These are phyloP conservation scores for Alloscopus bannaensis DNA, from an alignment of 2,888 invertebrate genomes.

Conservation along the genomic window DNA sequence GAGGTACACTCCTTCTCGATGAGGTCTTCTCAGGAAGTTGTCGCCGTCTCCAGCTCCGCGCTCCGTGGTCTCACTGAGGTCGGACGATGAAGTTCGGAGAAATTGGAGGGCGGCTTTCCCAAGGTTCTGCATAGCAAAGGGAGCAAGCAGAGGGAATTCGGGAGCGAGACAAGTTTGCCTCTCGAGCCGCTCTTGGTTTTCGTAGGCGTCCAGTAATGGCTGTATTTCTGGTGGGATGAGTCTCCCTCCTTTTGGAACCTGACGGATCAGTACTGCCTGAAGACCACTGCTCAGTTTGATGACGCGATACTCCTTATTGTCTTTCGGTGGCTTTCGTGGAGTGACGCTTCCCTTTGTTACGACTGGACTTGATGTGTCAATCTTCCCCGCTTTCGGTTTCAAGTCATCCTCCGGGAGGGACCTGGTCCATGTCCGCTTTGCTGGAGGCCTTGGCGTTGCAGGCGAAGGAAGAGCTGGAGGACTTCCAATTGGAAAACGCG, in stretches of 20 bases:
- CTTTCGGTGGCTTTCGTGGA: neutral
- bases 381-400: no score
- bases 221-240: no score
- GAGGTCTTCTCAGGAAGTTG: no score
- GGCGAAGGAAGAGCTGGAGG: no score
- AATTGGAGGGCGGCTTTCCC: neutral
- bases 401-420: no score
- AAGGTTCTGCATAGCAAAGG: neutral
- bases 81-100: neutral
- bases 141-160: neutral
- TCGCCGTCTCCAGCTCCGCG: neutral
- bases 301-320: constrained; percentile 12
- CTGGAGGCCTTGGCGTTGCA: no score
- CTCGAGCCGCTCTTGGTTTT: neutral
- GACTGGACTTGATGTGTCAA: no score
- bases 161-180: neutral
- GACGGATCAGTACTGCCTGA: neutral
- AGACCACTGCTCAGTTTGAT: constrained; percentile 22
- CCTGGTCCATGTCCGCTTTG: no score
- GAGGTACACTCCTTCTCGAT: neutral
- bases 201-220: no score
- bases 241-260: no score
- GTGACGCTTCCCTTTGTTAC: no score
- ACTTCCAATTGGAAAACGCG: no score
- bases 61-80: neutral